Percentiles rank a stretch among this genome's conserved stretches.
Conservation (phyloP, 2,797 vertebrate genomes). For the Coregonus sp. region DNA sequence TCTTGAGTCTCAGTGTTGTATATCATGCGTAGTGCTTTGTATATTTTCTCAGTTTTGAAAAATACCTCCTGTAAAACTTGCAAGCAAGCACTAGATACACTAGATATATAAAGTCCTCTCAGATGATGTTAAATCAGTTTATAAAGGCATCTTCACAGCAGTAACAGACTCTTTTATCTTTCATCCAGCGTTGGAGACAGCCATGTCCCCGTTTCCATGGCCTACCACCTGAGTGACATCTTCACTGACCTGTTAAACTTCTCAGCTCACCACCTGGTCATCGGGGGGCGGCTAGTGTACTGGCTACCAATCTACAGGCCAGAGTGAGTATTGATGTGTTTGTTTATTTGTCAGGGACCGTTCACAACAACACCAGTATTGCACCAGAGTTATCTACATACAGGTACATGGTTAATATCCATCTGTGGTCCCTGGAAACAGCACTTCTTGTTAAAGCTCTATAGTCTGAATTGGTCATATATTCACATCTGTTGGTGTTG, state of each 20-base stretch:
- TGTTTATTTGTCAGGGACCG: not conserved
- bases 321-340: conserved; percentile 82
- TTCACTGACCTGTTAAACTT: conserved; percentile 93
- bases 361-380: not conserved
- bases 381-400: not conserved
- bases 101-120: not conserved
- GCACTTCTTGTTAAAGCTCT: too few species aligned
- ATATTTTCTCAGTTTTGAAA: not conserved
- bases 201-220: conserved; percentile 88
- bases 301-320: conserved; percentile 95
- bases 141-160: not conserved
- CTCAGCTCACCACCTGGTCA: conserved; percentile 84
- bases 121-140: not conserved
- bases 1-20: not conserved
- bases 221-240: conserved; percentile 94
- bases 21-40: not conserved
- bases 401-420: too few species aligned
- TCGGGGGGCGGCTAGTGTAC: conserved; percentile 92
- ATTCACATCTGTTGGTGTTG: too few species aligned
- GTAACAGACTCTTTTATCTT: not conserved
- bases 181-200: conserved; percentile 80
- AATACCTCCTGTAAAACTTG: not conserved
- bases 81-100: not conserved
- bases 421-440: not conserved
- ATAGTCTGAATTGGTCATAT: too few species aligned